Evolutionary conservation across 2,113 vertebrate species (phyloP), one percentile per base, ranked within the genome.

Genomic region (Casuarius casuarius): DNA sequence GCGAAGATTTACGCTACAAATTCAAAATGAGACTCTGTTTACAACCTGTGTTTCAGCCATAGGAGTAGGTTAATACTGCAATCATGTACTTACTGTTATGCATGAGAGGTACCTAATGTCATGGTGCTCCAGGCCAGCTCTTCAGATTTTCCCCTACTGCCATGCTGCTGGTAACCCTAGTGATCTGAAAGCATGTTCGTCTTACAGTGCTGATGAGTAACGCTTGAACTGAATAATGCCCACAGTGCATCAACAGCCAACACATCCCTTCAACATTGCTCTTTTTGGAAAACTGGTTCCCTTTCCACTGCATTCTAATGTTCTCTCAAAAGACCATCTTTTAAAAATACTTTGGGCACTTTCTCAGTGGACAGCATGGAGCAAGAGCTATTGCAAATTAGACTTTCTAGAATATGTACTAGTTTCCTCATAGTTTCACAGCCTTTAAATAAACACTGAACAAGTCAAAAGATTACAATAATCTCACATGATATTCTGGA

Each of bases 181-280:
- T 46, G 52, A 85, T 42, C 7, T 68, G 48, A 89, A 82, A 77
- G 70, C 58, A 15, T 2, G 7, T 8, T 4, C 42, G 26, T 62
- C 71, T 46, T 63, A 44, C 18, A 67, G 33, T 21, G 71, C 7
- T 23, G 5, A 2, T 3, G 38, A 58, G 52, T 46, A 70, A 94
- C 40, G 33, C 28, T 18, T 44, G 16, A 46, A 42, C 1, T n/a
- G 21, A 61, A 42, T 56, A 40, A 66, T 12, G 38, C 46, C 38
- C 51, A 8, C 5, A 80, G 59, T 56, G n/a, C 20, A 25, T 31
- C 28, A 33, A 7, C 73, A 79, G 33, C 38, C 49, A 79, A 22
- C 8, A 3, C 1, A 14, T 40, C 23, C 65, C 66, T 82, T 3
- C 59, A 40, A 25, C 0, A 0, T 3, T 35, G 19, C 52, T 59